These are phyloP conservation scores for Pelodytes ibericus DNA, from an alignment of 2,797 vertebrate genomes.

Conservation along the genomic window DNA sequence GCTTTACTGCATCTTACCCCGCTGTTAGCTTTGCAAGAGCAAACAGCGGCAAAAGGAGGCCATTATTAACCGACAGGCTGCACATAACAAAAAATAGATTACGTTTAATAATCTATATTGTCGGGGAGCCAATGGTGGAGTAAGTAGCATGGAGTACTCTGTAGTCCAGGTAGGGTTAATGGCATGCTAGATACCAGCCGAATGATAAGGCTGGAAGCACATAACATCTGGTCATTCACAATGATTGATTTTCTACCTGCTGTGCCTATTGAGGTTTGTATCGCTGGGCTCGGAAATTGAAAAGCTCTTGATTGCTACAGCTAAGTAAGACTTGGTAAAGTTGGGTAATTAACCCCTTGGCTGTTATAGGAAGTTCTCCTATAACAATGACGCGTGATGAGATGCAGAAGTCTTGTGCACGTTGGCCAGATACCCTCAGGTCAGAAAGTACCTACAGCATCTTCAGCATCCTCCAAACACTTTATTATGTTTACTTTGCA, in stretches of 20 bases:
- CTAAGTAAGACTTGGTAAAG: slow-evolving; percentile 3
- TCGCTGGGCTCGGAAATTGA: slow-evolving; percentile 29
- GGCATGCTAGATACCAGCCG: slow-evolving; percentile 1
- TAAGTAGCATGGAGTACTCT: background rate
- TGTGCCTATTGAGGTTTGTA: slow-evolving; percentile 31
- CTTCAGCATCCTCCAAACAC: too few species aligned
- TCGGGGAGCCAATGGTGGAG: background rate
- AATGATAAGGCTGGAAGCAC: slow-evolving; percentile 26
- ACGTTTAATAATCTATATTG: background rate
- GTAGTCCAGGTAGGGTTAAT: slow-evolving; percentile 4
- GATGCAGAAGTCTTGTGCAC: too few species aligned
- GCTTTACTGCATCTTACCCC: background rate
- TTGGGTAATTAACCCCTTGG: slow-evolving; percentile 24
- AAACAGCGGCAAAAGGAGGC: background rate
- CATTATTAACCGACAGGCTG: background rate
- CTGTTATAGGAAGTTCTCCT: background rate
- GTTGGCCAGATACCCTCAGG: too few species aligned
- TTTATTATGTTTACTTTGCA: too few species aligned
- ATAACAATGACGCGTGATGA: too few species aligned
- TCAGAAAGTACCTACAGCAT: too few species aligned
- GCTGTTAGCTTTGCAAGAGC: background rate
- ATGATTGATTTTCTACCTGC: slow-evolving; percentile 31
- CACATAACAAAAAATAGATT: background rate
- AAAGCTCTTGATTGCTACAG: slow-evolving; percentile 21
- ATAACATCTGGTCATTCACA: slow-evolving; percentile 32